Evolutionary conservation across 1,140 invertebrate genomes (phyloP), one percentile per base, ranked within the genome.

Genomic region (Lepidostoma basale): DNA sequence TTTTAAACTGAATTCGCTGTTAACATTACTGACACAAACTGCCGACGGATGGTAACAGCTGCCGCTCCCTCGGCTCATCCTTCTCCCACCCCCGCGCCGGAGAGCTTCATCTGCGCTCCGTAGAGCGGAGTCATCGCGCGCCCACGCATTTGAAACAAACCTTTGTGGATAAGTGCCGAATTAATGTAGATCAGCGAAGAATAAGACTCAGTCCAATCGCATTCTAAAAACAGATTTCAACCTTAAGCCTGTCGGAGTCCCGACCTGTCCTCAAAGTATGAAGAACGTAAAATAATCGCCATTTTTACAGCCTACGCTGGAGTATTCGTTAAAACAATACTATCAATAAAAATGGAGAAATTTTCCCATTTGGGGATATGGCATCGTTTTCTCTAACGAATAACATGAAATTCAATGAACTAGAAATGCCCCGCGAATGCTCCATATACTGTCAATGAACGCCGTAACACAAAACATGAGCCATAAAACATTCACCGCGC

Each of bases 11-110:
- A 12, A 60, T 59, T 26, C 42, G 60, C 49, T 65, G 62, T 54
- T 56, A 62, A 70, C 68, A 66, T 70, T 70, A 62, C 68, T 56
- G 68, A 62, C 68, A 62, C 44, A 62, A 69, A 69, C 12, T 64
- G 54, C 62, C 62, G 52, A 45, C 56, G 40, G 68, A 63, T 65
- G 68, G 52, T 28, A 33, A 26, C 62, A 65, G 45, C 59, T 68
- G 59, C 49, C 14, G 36, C 28, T 45, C 40, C 60, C 39, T 28
- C 25, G 14, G 25, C 33, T 68, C 60, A 16, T 59, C 36, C 14
- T 20, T 23, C 5, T n/a, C 26, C 10, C 8, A 14, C 26, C 60
- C 42, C 12, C 26, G n/a, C 28, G n/a, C 25, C 66, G 45, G 14
- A n/a, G n/a, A n/a, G n/a, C n/a, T n/a, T n/a, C 67, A 64, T 26